Base-by-base conservation (phyloP, 1,140 invertebrate species). In the Liolophura sinensis region DNA sequence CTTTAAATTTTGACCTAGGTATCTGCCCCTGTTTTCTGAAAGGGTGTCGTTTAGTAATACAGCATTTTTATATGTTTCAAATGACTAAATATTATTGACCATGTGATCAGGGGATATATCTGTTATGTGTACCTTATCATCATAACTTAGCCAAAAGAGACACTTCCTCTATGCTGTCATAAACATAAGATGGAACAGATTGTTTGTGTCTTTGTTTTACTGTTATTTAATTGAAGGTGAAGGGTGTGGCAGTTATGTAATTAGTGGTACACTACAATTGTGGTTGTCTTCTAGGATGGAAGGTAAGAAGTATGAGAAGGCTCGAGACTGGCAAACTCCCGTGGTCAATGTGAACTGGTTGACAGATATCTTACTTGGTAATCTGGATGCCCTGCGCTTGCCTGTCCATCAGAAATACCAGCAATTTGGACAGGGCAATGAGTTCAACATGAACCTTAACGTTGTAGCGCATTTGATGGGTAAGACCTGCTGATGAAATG, bases 291-390 rank as follows among this genome's bases (percentile, higher is more conserved):
- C 55, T 71, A 94, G 93, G 73, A 88, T 90, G 0, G 93, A 95
- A 73, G 95, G 95, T 46, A 86, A 86, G 57, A 98, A 98, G 83
- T 96, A 92, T 84, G 87, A 90, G 72, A 93, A 93, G 75, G 96
- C 96, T 0, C 89, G 92, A 55, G 93, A 97, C 81, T 98, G 94
- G 93, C 82, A 84, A 27, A 86, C 87, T 48, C 91, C 92, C 18
- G 90, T 95, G 3, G 95, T 98, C 0, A 98, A 96, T 83, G 91
- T 92, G 11, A 90, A 93, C 68, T 98, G 96, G 96, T 84, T 99
- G 54, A 94, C 92, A 62, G 96, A 98, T 82, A 88, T 98, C 50
- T 87, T 97, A 70, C 90, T 97, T 66, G 96, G 96, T 1, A 92
- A 96, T 71, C 89, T 91, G 79, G 91, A 88, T 72, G 92, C 91